Evolutionary conservation across 2,888 invertebrate genomes (phyloP), one percentile per base, ranked within the genome.

Genomic region (Vesta saturnalis): DNA sequence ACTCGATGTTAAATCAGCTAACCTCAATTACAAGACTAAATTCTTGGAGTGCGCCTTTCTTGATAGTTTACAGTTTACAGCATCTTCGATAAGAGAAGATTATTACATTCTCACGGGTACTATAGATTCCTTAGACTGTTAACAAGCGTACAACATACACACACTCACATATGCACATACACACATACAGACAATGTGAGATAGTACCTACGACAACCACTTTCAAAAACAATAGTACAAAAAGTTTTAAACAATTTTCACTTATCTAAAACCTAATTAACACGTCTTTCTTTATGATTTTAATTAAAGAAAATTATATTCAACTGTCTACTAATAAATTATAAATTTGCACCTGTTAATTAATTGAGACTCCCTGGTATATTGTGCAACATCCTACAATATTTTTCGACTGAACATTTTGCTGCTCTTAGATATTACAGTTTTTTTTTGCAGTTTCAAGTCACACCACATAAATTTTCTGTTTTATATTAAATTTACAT

Each of bases 71-170:
- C 60, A 68, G 56, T 69, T 69, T 56, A 68, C 60, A 68, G 56
- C 60, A 69, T 69, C 69, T 69, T 47, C 61, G 64, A 69, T 69
- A 69, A 69, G 64, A 69, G 46, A 60, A 60, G 64, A 69, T 69
- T 64, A 69, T 69, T 69, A 69, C 64, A 64, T 64, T 69, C 69
- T 69, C 69, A 69, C 69, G 64, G 64, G 57, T 64, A 60, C 64
- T 69, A 60, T 64, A 64, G 63, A 68, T 68, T 68, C 63, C 49
- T 62, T 43, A 30, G 54, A 58, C 54, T 63, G 62, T 67, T 67
- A 67, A 67, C 67, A 62, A 67, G 62, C 35, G 22, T 59, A 46
- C 49, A 59, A 35, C 60, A 60, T 19, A 30, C 19, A 46, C 22
- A 49, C 52, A 59, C 43, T 18, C 16, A 19, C 57, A 39, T n/a